Base-by-base conservation (phyloP, 37 sponge, comb jelly and placozoan species). In the Axinella damicornis region DNA sequence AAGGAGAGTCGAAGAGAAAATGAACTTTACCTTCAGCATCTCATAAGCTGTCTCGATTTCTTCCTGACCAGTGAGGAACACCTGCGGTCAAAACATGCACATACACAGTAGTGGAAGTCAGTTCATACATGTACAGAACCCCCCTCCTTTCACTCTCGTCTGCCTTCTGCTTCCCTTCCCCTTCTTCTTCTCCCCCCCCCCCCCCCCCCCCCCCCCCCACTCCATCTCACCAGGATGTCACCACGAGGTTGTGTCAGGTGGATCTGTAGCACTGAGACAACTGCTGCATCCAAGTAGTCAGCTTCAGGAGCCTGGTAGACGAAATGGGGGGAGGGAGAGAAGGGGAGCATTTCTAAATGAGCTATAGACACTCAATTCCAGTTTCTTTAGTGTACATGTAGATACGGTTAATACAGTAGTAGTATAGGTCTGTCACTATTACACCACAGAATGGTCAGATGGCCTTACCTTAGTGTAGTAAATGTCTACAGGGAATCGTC, bases 61-160 rank as follows among this genome's bases (percentile, higher is more conserved):
- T 73, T 99, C 99, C 75, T 99, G 99, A 19, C 99, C 99, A 74
- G 99, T 94, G 11, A 99, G 89, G 41, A 99, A 99, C 13, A 99
- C 97, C 96, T 96, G 62, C 17, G 75, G n/a, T 11, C 59, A 4
- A 68, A 34, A 18, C 12, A 33, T 68, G 27, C 5, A 61, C 11
- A 11, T 5, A 27, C 27, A 25, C 62, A 61, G 27, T 25, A 61
- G 5, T 12, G 12, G 5, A 22, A 61, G 27, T n/a, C n/a, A n/a
- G n/a, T n/a, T n/a, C n/a, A n/a, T n/a, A n/a, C n/a, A n/a, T n/a
- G n/a, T n/a, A n/a, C n/a, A n/a, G n/a, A n/a, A n/a, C n/a, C n/a
- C n/a, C n/a, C n/a, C n/a, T n/a, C n/a, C n/a, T n/a, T n/a, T n/a
- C n/a, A n/a, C n/a, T n/a, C n/a, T n/a, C n/a, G n/a, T n/a, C n/a